Percentiles rank a stretch among this genome's conserved stretches.
phyloP scores from a whole-genome alignment of 2,888 invertebrate species.

The Lochmaea crataegi region DNA sequence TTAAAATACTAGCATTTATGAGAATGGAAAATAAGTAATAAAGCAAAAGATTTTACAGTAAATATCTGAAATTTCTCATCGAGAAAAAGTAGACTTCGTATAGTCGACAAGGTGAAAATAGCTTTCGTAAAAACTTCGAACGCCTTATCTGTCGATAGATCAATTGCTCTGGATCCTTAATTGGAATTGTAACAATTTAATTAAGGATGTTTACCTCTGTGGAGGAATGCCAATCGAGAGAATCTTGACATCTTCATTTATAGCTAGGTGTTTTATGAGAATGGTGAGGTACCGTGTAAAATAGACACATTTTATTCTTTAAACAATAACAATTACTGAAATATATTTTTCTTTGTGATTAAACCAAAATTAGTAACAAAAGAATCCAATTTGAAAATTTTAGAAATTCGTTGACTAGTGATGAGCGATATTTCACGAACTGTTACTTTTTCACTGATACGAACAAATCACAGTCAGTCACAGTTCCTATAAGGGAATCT shows the following conservation, averaged over 20 bases:
- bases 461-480: too few species aligned
- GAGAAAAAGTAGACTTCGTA: constrained; percentile 32
- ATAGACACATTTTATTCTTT: too few species aligned
- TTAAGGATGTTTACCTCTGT: constrained; percentile 37
- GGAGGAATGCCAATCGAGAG: constrained; percentile 36
- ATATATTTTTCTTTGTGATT: too few species aligned
- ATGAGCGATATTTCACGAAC: too few species aligned
- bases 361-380: too few species aligned
- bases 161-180: constrained; percentile 42
- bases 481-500: too few species aligned
- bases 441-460: neutral
- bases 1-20: neutral
- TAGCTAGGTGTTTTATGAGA: constrained; percentile 27
- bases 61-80: constrained; percentile 35
- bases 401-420: too few species aligned
- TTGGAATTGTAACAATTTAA: constrained; percentile 46
- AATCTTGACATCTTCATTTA: constrained; percentile 44
- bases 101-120: constrained; percentile 18
- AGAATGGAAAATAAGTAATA: constrained; percentile 20
- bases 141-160: constrained; percentile 41
- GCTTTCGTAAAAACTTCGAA: constrained; percentile 28
- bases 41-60: constrained; percentile 21
- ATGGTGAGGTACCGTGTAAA: neutral
- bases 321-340: too few species aligned
- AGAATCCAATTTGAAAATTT: too few species aligned